Conservation (phyloP, 2,113 vertebrate genomes). For the Zosterops pallidus region DNA sequence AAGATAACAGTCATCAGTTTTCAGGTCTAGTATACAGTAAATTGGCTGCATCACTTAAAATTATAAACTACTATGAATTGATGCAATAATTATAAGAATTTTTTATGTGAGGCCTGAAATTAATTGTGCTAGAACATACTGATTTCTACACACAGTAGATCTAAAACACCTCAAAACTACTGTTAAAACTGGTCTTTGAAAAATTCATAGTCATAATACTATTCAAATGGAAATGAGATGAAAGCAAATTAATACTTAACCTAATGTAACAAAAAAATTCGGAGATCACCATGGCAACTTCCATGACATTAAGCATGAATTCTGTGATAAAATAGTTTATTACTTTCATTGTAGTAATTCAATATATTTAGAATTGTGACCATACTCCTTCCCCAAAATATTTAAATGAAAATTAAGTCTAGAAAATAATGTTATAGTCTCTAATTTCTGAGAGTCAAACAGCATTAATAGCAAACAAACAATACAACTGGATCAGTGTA, state of each 20-base stretch:
- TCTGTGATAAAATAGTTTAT: slow-evolving; percentile 32
- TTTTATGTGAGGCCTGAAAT: neutral
- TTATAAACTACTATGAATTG: neutral
- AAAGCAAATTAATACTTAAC: slow-evolving; percentile 35
- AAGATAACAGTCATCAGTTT: slow-evolving; percentile 45
- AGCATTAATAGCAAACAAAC: neutral
- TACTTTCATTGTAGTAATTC: neutral
- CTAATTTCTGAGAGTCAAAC: neutral
- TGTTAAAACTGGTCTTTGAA: neutral
- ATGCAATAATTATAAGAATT: neutral
- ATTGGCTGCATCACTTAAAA: neutral
- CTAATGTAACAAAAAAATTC: slow-evolving; percentile 12
- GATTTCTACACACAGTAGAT: neutral
- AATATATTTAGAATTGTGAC: neutral
- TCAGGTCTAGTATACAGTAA: slow-evolving; percentile 15
- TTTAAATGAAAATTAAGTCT: neutral
- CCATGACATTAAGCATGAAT: slow-evolving; percentile 19
- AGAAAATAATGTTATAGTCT: neutral
- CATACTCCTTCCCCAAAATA: neutral
- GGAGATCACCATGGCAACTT: slow-evolving; percentile 43
- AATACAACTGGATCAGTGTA: neutral
- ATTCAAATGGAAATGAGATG: slow-evolving; percentile 50
- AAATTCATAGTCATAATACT: neutral
- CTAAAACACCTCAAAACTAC: neutral
- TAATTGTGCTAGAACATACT: neutral